Conservation (phyloP, 37 sponge, comb jelly and placozoan species). For the Corticium candelabrum region DNA sequence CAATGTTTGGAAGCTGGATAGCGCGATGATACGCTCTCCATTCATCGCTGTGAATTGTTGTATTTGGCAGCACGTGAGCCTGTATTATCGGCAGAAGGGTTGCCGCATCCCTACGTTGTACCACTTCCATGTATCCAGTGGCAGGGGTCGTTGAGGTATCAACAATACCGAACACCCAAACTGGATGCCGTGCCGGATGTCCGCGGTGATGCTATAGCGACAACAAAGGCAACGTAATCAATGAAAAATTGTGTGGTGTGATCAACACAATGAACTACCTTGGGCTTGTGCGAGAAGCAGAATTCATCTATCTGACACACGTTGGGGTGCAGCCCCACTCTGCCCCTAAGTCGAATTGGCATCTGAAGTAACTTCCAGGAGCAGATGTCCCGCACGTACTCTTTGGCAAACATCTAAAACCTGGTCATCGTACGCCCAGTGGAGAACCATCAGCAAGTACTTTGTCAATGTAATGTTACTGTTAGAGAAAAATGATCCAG, state of each 20-base stretch:
- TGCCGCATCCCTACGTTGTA: not conserved
- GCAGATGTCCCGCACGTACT: not conserved
- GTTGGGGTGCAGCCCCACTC: not conserved
- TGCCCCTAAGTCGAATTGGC: not conserved
- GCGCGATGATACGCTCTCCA: slow-evolving; percentile 9
- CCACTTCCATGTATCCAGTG: slow-evolving; percentile 10
- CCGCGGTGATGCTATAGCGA: slow-evolving; percentile 8
- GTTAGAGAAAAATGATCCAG: not conserved
- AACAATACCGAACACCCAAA: slow-evolving; percentile 17
- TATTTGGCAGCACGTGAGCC: slow-evolving; percentile 6
- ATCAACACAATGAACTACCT: not conserved
- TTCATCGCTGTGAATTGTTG: slow-evolving; percentile 2
- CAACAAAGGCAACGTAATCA: not conserved
- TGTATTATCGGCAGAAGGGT: slow-evolving; percentile 9
- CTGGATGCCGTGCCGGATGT: not conserved
- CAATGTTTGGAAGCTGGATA: not conserved
- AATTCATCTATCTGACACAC: slow-evolving; percentile 12
- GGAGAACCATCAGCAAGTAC: not conserved
- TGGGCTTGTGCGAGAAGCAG: slow-evolving; percentile 12
- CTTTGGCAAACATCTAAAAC: not conserved
- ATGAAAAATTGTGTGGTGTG: not conserved
- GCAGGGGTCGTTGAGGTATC: slow-evolving; percentile 6
- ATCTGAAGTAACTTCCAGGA: not conserved
- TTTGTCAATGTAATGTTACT: not conserved
- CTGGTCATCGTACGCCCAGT: not conserved